Evolutionary conservation across 2,113 vertebrate genomes (phyloP).

Genomic region (Strix aluco): DNA sequence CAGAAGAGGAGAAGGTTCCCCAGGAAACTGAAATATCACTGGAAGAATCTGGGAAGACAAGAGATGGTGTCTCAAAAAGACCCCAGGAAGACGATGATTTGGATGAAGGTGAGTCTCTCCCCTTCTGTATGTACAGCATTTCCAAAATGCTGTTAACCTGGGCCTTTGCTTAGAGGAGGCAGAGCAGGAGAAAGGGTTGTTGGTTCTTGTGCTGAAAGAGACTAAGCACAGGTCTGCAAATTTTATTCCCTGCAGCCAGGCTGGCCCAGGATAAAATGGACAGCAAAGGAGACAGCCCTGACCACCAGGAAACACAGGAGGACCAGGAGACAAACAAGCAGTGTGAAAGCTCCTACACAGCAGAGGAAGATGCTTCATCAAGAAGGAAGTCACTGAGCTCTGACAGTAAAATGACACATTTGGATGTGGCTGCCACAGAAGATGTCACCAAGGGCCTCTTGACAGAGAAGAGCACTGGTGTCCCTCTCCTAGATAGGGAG

Average conservation of each 20-base stretch:
- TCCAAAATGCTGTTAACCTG: not conserved
- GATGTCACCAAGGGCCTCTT: not conserved
- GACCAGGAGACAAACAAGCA: not conserved
- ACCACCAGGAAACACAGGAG: not conserved
- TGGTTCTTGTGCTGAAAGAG: not conserved
- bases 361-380: not conserved
- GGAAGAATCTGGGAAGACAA: not conserved
- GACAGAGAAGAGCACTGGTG: not conserved
- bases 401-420: not conserved
- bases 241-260: conserved; percentile 60
- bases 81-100: not conserved
- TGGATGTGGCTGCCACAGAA: not conserved
- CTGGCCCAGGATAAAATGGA: not conserved
- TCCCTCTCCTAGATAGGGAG: not conserved
- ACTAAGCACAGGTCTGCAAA: not conserved
- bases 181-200: not conserved
- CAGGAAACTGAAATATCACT: not conserved
- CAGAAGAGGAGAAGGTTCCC: not conserved
- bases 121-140: not conserved
- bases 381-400: not conserved
- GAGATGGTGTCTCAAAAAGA: not conserved
- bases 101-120: conserved; percentile 6
- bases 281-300: not conserved
- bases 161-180: not conserved
- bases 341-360: not conserved